phyloP scores from a whole-genome alignment of 2,888 invertebrate species.

The Hypena proboscidalis region DNA sequence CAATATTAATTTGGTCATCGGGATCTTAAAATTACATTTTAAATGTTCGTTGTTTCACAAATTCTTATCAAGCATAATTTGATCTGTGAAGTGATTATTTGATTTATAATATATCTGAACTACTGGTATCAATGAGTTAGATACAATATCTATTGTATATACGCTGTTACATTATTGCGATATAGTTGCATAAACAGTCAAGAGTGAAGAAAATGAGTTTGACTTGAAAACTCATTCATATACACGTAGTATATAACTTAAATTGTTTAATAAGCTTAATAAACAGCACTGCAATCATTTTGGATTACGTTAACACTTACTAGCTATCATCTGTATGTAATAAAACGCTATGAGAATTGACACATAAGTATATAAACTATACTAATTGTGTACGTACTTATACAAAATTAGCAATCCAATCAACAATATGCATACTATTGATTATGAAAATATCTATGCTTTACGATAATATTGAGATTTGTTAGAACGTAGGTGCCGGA shows the following conservation, averaged over 20 bases:
- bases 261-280: constrained; percentile 65
- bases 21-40: constrained; percentile 59
- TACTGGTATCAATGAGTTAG: constrained; percentile 26
- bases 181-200: constrained; percentile 33
- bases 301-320: constrained; percentile 83
- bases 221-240: constrained; percentile 27
- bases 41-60: constrained; percentile 75
- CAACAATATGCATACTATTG: constrained; percentile 82
- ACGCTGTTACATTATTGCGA: constrained; percentile 27
- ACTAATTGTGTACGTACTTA: constrained; percentile 85
- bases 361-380: constrained; percentile 87
- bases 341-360: constrained; percentile 86
- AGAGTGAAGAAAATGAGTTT: constrained; percentile 39
- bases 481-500: constrained; percentile 51
- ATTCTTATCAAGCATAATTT: constrained; percentile 54
- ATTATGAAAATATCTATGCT: constrained; percentile 81
- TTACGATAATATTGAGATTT: constrained; percentile 69
- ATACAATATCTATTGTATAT: constrained; percentile 27
- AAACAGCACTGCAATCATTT: constrained; percentile 69
- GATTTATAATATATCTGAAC: constrained; percentile 34
- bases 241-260: constrained; percentile 50
- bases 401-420: constrained; percentile 84
- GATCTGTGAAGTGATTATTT: constrained; percentile 38
- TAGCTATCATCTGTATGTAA: constrained; percentile 82
- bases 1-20: constrained; percentile 32